phyloP scores from a whole-genome alignment of 2,888 invertebrate genomes.

The Caenorhabditis uteleia region DNA sequence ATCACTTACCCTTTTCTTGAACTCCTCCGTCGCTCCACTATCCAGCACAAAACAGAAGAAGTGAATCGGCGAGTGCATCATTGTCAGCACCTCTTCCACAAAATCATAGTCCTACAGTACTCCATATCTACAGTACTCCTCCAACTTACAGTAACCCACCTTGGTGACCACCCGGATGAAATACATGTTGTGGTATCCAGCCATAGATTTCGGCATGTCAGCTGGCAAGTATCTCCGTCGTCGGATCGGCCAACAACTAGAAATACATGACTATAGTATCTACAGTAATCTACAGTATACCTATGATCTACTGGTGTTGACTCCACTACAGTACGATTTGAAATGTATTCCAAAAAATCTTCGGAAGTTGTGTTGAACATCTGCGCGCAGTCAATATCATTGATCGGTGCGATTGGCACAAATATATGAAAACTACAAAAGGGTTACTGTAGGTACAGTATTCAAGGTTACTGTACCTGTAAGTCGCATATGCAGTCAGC shows the following conservation, averaged over 20 bases:
- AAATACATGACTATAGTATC: conserved; percentile 11
- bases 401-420: conserved; percentile 21
- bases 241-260: conserved; percentile 42
- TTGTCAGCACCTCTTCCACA: conserved; percentile 44
- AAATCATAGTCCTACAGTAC: conserved; percentile 39
- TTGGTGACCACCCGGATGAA: conserved; percentile 43
- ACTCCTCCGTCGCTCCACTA: conserved; percentile 18
- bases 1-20: conserved; percentile 39
- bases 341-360: conserved; percentile 20
- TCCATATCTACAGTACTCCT: background rate
- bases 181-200: conserved; percentile 41
- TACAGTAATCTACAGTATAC: conserved; percentile 6
- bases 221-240: conserved; percentile 41
- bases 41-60: conserved; percentile 46
- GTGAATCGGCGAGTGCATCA: conserved; percentile 46
- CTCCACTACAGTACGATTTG: conserved; percentile 37
- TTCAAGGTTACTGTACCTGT: conserved; percentile 11
- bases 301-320: conserved; percentile 15
- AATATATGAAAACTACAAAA: conserved; percentile 45
- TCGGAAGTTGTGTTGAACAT: conserved; percentile 26
- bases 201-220: conserved; percentile 44
- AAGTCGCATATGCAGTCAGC: conserved; percentile 26
- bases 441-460: background rate
- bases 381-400: conserved; percentile 28
- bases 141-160: conserved; percentile 6